Evolutionary conservation across 2,888 invertebrate species (phyloP), one percentile per base, ranked within the genome.

Genomic region (Mycalesis mineus): DNA sequence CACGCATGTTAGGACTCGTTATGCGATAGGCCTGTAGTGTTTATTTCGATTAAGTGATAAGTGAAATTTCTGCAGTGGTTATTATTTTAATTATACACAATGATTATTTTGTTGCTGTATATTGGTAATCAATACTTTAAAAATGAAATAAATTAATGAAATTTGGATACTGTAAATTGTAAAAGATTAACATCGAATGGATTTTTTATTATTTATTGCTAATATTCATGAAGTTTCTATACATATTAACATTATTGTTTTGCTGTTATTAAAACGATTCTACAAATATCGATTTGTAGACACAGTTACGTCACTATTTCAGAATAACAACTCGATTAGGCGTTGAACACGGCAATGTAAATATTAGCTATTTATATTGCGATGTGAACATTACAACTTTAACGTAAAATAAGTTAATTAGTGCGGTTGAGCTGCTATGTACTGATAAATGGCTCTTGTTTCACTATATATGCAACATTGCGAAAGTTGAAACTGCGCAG

Each of bases 391-490:
- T 31, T 31, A 14, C 28, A 13, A 13, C 13, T 14, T n/a, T n/a
- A n/a, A n/a, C n/a, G n/a, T n/a, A n/a, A n/a, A n/a, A 11, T 15
- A 47, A 22, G 14, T 45, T 14, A 45, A 22, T 22, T 45, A 29
- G 8, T 37, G 36, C 36, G 48, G 48, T 48, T 48, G 48, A 48
- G 17, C 48, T 48, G 48, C 48, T 22, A 36, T 1, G 22, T 48
- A 36, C 36, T 37, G 48, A 48, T 8, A 4, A 9, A 48, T 48
- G 48, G 36, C 33, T 36, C 36, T 48, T 22, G 11, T 36, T 36
- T 9, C 11, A 11, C 11, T 36, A 36, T 11, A 36, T 11, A 11
- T 36, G 5, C 5, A 22, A 4, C 11, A 11, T 36, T 11, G 11
- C 36, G 11, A 36, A 11, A 36, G 36, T 36, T 36, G 36, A 36